Base-by-base conservation (phyloP, 2,888 invertebrate genomes). In the Morinoia aosen region DNA sequence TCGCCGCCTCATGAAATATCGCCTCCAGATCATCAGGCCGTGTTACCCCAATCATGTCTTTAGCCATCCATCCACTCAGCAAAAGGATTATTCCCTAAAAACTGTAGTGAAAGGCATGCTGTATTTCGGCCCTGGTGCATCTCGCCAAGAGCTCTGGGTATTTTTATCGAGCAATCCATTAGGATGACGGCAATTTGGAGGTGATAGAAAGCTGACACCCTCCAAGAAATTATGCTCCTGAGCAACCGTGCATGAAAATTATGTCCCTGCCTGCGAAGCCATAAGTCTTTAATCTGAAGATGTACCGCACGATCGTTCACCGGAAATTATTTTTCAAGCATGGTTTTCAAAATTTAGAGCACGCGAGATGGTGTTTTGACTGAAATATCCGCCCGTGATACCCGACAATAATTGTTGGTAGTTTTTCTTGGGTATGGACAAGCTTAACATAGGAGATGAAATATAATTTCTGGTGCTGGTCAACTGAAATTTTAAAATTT, bases 131-230 rank as follows among this genome's bases (percentile, higher is more conserved):
- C 76, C 76, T 76, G 76, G 25, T 76, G 76, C 10, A 25, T 16
- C 33, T 76, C 33, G 76, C 76, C 76, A 25, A 33, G 76, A 33
- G 8, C 76, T 16, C 76, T 88, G 57, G 40, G 88, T 40, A 95
- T 88, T 25, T 88, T 88, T 88, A 57, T 76, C 57, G 19, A 25
- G 40, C 39, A 48, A 61, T 94, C 58, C 88, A 88, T 95, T 88
- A 48, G 56, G 95, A 48, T 12, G 39, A 95, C 4, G 48, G 76
- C 57, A 57, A 57, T 39, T 76, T 95, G 40, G 76, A 16, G 95
- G 95, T 40, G 64, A 64, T 95, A 48, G 64, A 40, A 95, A 58
- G 95, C 95, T 95, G 95, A 58, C 90, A 76, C 90, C 90, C 40
- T 0, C 40, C 14, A 4, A 90, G 40, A 40, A 48, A 90, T 90